Base-by-base conservation (phyloP, 2,113 vertebrate genomes). In the Balaeniceps rex region DNA sequence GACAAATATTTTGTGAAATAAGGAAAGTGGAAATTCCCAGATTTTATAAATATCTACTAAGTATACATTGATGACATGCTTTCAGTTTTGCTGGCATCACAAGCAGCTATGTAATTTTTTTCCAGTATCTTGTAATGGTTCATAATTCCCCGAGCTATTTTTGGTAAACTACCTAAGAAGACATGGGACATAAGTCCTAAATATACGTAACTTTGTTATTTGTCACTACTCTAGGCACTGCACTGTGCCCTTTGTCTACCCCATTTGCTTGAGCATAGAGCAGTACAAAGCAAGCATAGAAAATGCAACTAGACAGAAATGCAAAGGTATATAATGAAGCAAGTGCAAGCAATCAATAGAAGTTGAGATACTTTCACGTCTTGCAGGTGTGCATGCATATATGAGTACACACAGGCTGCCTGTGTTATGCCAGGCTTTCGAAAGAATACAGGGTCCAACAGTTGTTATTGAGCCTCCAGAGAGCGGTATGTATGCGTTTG, bases 81-180 rank as follows among this genome's bases (percentile, higher is more conserved):
- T 94, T 94, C 76, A 66, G 74, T 94, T 93, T 88, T 74, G 42
- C 71, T 94, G 88, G 86, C 84, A 91, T 90, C 61, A 75, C 36
- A 91, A 81, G 63, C 46, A 31, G 42, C 46, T 79, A 79, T 2
- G 9, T 54, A 79, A 80, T 40, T 66, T 88, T 81, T 88, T 83
- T 38, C 86, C 76, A 63, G 69, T 80, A 84, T 83, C 78, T 87
- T 89, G 58, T 61, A 93, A 92, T 77, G 47, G 63, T 66, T 87
- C 70, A 65, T 75, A 89, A 79, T 81, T 89, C 42, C 54, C 22
- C 2, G 4, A 76, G 24, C 38, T 91, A 78, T 92, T 94, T 93
- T 93, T 2, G 31, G 23, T 71, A 86, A 83, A 66, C 58, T 88
- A 55, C 58, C 52, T 87, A 85, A 86, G 42, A 87, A 47, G 40